Evolutionary conservation across 2,888 invertebrate genomes (phyloP), one percentile per base, ranked within the genome.

Genomic region (Nematopogon swammerdamellus): DNA sequence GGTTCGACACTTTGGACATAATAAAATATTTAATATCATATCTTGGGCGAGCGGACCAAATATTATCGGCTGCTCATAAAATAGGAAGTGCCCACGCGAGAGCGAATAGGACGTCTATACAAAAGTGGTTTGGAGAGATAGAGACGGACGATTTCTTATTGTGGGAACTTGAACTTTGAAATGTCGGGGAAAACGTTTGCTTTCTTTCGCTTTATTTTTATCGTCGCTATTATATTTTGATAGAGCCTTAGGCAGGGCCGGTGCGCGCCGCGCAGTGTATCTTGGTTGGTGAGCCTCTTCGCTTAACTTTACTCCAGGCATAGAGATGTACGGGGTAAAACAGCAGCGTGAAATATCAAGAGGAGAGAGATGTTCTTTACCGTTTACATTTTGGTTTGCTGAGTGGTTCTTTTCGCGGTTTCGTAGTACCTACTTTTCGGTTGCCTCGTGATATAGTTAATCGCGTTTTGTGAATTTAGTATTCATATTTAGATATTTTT

Each of bases 191-290:
- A 67, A 72, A 67, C 67, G 68, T 71, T 76, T 73, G 74, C 73
- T 76, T 76, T 77, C 74, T 74, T 75, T 68, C 68, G 72, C 70
- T 73, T 74, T 74, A 75, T 67, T 76, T 76, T 79, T 77, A 79
- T 79, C 73, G 73, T 60, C 56, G 72, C 68, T 76, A 76, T 79
- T 79, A 79, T 73, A 72, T 76, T 77, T 79, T 79, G 76, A 79
- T 79, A 72, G 75, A 73, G 74, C 73, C 64, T 71, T 77, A 74
- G 65, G 63, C 65, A 60, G 58, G 67, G 70, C 75, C 72, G 3
- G 36, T 36, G 14, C n/a, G 25, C 5, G 8, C 5, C 25, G 8
- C 25, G 25, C 25, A 25, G 8, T 25, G 8, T 6, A 25, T 25
- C 5, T 25, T 25, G 8, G 25, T 25, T 25, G n/a, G n/a, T n/a